These are phyloP conservation scores for Chydorus sphaericus DNA, from an alignment of 2,888 invertebrate genomes.

Conservation along the genomic window DNA sequence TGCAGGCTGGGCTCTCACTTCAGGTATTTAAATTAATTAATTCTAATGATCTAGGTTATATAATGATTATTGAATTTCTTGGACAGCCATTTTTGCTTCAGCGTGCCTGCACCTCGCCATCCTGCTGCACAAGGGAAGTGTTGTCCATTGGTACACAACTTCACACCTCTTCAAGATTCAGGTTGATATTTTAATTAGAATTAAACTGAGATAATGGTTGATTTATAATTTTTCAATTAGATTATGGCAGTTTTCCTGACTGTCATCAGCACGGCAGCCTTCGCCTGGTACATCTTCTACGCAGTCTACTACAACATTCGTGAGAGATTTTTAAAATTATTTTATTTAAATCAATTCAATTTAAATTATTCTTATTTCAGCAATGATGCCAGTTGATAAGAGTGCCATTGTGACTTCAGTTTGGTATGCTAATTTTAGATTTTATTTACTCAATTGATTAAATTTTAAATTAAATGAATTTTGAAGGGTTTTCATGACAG, in stretches of 20 bases:
- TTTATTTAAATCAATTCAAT: background rate
- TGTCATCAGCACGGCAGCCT: constrained; percentile 9
- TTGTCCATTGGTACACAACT: constrained; percentile 1
- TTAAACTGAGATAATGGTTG: too few species aligned
- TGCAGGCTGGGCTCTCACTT: constrained; percentile 8
- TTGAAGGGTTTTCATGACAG: constrained; percentile 12
- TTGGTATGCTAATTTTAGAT: background rate
- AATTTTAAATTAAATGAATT: too few species aligned
- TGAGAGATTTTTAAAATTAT: background rate
- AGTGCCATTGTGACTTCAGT: constrained; percentile 12
- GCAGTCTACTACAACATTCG: constrained; percentile 15
- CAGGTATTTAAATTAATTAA: background rate
- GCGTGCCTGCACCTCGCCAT: constrained; percentile 1
- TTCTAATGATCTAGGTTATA: background rate
- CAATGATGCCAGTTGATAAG: constrained; percentile 9
- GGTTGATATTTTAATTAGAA: too few species aligned
- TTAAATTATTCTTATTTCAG: background rate
- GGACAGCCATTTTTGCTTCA: constrained; percentile 2
- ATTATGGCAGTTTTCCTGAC: constrained; percentile 10
- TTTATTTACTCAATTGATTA: background rate
- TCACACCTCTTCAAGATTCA: background rate
- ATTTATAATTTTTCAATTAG: background rate
- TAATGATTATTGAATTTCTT: background rate
- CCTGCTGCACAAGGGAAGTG: background rate
- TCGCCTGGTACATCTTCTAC: constrained; percentile 15